A percentile compares a stretch with the other conserved stretches of the same genome.
Evolutionary conservation across 2,113 vertebrate genomes (phyloP).

Genomic region (Ia io): DNA sequence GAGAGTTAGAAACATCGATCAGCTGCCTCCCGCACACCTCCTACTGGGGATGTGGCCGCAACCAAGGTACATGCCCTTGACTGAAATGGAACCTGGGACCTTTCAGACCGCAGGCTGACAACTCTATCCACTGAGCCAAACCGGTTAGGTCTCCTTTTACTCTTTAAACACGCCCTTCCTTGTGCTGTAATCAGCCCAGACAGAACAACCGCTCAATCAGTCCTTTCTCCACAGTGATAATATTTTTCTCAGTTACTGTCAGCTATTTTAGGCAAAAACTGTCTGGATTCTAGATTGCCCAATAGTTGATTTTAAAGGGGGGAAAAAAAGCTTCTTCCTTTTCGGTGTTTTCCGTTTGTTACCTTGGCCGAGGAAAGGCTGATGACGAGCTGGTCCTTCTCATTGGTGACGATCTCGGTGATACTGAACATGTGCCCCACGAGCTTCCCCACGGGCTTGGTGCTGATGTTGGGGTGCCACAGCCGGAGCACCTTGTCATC

Average conservation of each 20-base stretch:
- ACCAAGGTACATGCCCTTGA: too few species aligned
- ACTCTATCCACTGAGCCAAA: too few species aligned
- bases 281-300: not conserved
- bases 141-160: too few species aligned
- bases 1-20: too few species aligned
- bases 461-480: slow-evolving; percentile 82
- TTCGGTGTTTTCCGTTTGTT: not conserved
- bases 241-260: not conserved
- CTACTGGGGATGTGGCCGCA: too few species aligned
- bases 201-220: not conserved
- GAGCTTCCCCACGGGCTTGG: slow-evolving; percentile 80
- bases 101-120: too few species aligned
- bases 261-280: not conserved
- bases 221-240: not conserved
- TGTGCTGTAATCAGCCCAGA: not conserved
- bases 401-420: slow-evolving; percentile 81
- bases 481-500: slow-evolving; percentile 81
- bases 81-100: too few species aligned
- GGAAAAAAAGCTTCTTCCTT: not conserved
- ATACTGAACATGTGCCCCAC: slow-evolving; percentile 79
- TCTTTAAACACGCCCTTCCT: not conserved
- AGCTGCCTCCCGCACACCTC: too few species aligned
- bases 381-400: slow-evolving; percentile 83
- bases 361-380: slow-evolving; percentile 85
- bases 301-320: not conserved